A percentile compares a stretch with the other conserved stretches of the same genome.
Evolutionary conservation across 2,797 vertebrate species (phyloP).

Genomic region (Lepilemur ruficaudatus): DNA sequence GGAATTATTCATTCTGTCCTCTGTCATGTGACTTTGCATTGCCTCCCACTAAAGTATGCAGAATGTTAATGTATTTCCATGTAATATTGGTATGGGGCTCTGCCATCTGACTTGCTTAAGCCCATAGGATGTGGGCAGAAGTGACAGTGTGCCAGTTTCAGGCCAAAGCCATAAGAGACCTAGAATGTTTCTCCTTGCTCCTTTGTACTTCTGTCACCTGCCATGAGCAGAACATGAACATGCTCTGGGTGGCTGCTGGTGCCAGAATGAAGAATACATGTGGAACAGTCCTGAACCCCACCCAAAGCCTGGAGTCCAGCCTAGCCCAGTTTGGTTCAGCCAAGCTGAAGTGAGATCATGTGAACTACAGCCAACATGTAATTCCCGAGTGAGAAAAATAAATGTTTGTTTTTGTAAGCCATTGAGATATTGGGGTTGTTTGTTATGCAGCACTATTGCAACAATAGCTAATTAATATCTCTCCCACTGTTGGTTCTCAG

Average conservation of each 20-base stretch:
- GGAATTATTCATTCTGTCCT: background rate
- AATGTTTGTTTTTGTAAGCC: background rate
- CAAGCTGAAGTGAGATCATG: background rate
- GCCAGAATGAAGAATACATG: background rate
- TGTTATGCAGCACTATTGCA: background rate
- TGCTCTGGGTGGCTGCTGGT: background rate
- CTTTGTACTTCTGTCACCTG: background rate
- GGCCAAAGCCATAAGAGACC: background rate
- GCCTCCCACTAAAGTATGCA: background rate
- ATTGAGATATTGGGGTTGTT: background rate
- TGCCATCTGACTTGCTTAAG: background rate
- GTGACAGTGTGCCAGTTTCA: background rate
- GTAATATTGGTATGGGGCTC: background rate
- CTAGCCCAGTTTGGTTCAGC: background rate
- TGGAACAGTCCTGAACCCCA: background rate
- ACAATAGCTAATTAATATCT: background rate
- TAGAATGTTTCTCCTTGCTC: background rate
- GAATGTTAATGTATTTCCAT: background rate
- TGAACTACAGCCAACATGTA: background rate
- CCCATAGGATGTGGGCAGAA: background rate
- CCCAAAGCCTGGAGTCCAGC: conserved; percentile 21
- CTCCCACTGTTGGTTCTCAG: background rate
- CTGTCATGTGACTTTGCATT: background rate
- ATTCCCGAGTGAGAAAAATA: background rate
- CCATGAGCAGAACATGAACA: background rate